Conservation (phyloP, 23 tunicate species). For the Botrylloides violaceus region DNA sequence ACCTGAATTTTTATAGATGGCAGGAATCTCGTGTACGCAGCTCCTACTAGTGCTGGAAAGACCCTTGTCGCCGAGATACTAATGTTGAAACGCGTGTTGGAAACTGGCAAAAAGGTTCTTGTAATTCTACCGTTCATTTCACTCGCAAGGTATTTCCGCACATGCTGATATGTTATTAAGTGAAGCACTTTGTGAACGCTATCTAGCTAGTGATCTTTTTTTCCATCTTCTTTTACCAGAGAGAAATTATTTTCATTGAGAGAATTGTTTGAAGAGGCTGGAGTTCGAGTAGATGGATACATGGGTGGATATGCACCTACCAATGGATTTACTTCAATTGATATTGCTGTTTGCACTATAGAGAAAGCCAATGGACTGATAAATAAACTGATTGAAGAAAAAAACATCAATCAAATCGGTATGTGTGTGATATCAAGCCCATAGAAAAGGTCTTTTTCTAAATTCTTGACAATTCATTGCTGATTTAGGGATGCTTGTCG, state of each 20-base stretch:
- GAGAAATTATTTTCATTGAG: constrained; percentile 69
- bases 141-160: constrained; percentile 52
- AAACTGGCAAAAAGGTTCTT: constrained; percentile 64
- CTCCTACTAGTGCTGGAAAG: constrained; percentile 98
- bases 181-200: neutral
- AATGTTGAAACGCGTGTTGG: constrained; percentile 33
- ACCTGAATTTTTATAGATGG: constrained; percentile 30
- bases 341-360: constrained; percentile 87
- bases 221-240: constrained; percentile 24
- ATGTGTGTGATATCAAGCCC: too few relatives aligned
- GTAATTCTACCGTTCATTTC: constrained; percentile 83
- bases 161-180: neutral
- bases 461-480: neutral
- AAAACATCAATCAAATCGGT: constrained; percentile 55
- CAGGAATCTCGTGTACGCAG: constrained; percentile 82
- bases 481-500: constrained; percentile 45
- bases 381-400: constrained; percentile 67
- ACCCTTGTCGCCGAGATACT: constrained; percentile 87
- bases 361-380: constrained; percentile 95
- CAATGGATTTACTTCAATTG: constrained; percentile 77
- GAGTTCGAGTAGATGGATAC: constrained; percentile 66
- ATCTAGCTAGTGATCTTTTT: neutral
- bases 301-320: constrained; percentile 85
- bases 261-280: constrained; percentile 52
- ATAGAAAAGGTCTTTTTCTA: too few relatives aligned